Evolutionary conservation across 2,888 invertebrate species (phyloP), one percentile per base, ranked within the genome.

Genomic region (Physocephala rufipes): DNA sequence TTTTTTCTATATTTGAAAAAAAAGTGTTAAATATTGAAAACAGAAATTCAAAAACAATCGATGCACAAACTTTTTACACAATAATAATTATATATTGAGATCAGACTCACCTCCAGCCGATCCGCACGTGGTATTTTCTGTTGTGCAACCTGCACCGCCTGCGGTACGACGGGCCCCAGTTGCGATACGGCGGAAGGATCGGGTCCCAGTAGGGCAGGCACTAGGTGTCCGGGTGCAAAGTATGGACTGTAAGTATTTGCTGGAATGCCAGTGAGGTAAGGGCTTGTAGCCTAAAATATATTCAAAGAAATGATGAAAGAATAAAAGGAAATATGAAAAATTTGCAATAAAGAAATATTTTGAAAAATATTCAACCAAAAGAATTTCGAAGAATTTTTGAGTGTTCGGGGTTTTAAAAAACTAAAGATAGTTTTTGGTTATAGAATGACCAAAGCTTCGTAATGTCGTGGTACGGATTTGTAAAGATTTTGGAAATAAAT

Each of bases 101-200:
- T 49, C 72, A 66, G 70, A 88, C 92, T 91, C 91, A 96, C 97
- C 96, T 97, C 96, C 89, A 97, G 92, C 89, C 97, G 91, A 89
- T 96, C 96, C 86, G 95, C 93, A 88, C 96, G 93, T 82, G 95
- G 94, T 90, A 96, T 90, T 90, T 97, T 96, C 90, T 96, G 96
- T 88, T 95, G 93, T 88, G 92, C 93, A 87, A 93, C 95, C 88
- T 89, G 94, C 87, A 90, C 94, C 87, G 91, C 93, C 90, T 94
- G 95, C 87, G 90, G 94, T 87, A 91, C 92, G 82, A 91, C 92
- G 81, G 86, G 86, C 78, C 94, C 93, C 81, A 95, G 89, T 78
- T 93, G 94, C 84, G 94, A 94, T 77, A 91, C 91, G 75, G 89
- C 88, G 82, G 93, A 89, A 76, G 93, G 95, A 88, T 95, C 95